Conservation (phyloP, 1,140 invertebrate species). For the Lepidurus packardi region DNA sequence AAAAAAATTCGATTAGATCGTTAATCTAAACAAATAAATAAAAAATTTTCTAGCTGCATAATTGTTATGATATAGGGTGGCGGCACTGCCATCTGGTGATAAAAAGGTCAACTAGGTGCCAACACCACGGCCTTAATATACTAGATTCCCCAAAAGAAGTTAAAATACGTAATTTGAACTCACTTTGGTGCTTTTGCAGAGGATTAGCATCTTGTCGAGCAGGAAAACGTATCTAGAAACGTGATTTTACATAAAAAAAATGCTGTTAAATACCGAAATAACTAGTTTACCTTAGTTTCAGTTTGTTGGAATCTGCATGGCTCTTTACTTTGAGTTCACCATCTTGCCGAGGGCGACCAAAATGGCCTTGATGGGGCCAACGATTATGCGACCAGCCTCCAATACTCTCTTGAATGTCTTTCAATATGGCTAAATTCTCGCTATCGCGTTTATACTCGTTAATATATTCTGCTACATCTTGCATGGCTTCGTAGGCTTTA, state of each 20-base stretch:
- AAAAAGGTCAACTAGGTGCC: background rate
- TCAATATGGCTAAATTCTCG: conserved; percentile 83
- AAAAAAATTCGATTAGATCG: too few species aligned
- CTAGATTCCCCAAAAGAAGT: background rate
- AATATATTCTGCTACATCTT: conserved; percentile 92
- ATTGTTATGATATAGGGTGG: too few species aligned
- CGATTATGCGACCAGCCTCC: conserved; percentile 71
- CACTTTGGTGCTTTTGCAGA: conserved; percentile 82
- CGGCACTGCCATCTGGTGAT: too few species aligned
- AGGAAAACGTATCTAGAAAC: conserved; percentile 81
- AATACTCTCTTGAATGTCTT: conserved; percentile 80
- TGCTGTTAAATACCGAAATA: conserved; percentile 25
- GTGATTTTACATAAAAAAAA: conserved; percentile 36
- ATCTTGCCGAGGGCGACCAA: conserved; percentile 83
- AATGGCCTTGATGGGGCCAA: conserved; percentile 73
- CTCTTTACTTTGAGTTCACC: conserved; percentile 88
- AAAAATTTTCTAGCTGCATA: too few species aligned
- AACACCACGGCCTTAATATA: conserved; percentile 7
- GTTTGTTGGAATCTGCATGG: conserved; percentile 74
- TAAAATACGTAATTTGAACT: conserved; percentile 43
- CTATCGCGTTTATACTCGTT: conserved; percentile 98
- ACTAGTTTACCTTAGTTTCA: conserved; percentile 57
- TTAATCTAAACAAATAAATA: too few species aligned
- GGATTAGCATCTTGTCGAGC: conserved; percentile 92
- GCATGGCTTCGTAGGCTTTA: conserved; percentile 90